Conservation (phyloP, 2,113 vertebrate genomes). For the Neoarius graeffei region DNA sequence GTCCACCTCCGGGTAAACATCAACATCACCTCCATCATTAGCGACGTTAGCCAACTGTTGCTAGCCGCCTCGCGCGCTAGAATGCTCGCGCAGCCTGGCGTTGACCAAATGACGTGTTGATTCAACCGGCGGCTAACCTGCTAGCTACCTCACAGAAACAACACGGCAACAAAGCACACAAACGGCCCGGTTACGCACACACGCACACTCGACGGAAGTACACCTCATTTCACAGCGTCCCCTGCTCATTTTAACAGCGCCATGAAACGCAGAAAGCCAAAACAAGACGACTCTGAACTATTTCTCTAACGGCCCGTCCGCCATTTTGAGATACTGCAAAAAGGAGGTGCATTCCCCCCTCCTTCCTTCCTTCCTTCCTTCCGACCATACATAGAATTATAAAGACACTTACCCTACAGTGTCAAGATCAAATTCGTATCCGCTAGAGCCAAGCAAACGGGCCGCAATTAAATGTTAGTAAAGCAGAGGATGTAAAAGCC, state of each 20-base stretch:
- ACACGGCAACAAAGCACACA: not conserved
- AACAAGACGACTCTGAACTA: constrained; percentile 44
- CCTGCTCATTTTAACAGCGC: not conserved
- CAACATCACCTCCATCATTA: not conserved
- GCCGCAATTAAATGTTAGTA: constrained; percentile 61
- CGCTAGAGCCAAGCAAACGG: constrained; percentile 50
- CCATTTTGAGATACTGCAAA: constrained; percentile 79
- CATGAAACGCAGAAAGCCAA: not conserved
- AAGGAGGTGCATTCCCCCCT: constrained; percentile 71
- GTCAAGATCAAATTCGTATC: constrained; percentile 53
- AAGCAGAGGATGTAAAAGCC: constrained; percentile 60
- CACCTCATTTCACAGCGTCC: not conserved
- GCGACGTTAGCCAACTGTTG: constrained; percentile 51
- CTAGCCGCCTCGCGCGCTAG: constrained; percentile 22
- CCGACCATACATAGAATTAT: not conserved
- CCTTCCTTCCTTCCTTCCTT: not conserved
- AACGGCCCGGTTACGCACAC: not conserved
- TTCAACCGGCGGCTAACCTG: constrained; percentile 30
- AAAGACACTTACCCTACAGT: constrained; percentile 67
- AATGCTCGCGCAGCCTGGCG: constrained; percentile 39
- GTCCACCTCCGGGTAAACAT: not conserved
- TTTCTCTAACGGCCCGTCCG: constrained; percentile 76
- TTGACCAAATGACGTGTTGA: constrained; percentile 56
- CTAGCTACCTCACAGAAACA: not conserved
- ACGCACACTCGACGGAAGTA: too few relatives aligned